Conservation (phyloP, 2,888 invertebrate genomes). For the Cybosia mesomella region DNA sequence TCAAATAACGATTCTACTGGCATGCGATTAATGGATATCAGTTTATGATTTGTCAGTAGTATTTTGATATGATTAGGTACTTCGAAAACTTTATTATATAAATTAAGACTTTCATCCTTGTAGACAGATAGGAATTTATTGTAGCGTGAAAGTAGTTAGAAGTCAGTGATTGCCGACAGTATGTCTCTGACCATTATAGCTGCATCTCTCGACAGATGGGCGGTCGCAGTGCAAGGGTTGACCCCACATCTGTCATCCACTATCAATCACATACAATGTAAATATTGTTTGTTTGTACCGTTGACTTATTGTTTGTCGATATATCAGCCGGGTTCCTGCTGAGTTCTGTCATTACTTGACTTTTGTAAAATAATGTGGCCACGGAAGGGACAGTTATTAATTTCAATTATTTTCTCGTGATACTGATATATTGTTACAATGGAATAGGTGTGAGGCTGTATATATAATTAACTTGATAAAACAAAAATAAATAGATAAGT, state of each 20-base stretch:
- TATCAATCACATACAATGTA: conserved; percentile 80
- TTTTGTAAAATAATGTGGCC: conserved; percentile 50
- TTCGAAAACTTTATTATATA: conserved; percentile 23
- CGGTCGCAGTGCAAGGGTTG: conserved; percentile 74
- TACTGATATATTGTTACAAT: conserved; percentile 27
- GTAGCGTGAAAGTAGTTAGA: conserved; percentile 49
- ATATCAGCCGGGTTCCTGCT: conserved; percentile 69
- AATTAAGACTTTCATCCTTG: not conserved
- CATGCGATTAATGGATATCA: conserved; percentile 39
- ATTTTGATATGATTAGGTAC: conserved; percentile 14
- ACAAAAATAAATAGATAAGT: not conserved
- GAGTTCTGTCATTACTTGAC: conserved; percentile 66
- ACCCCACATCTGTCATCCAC: conserved; percentile 78
- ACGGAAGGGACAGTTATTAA: conserved; percentile 49
- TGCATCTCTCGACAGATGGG: conserved; percentile 75
- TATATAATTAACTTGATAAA: not conserved
- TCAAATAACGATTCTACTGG: conserved; percentile 36
- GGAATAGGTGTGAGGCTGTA: conserved; percentile 24
- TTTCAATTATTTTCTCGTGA: conserved; percentile 46
- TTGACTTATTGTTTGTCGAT: conserved; percentile 77
- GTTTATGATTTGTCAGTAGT: conserved; percentile 24
- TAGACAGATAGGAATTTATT: not conserved
- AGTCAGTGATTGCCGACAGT: conserved; percentile 33
- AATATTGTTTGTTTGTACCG: conserved; percentile 76
- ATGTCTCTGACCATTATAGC: conserved; percentile 67